phyloP scores from a whole-genome alignment of 1,140 invertebrate genomes.

The Sarcophaga bullata region DNA sequence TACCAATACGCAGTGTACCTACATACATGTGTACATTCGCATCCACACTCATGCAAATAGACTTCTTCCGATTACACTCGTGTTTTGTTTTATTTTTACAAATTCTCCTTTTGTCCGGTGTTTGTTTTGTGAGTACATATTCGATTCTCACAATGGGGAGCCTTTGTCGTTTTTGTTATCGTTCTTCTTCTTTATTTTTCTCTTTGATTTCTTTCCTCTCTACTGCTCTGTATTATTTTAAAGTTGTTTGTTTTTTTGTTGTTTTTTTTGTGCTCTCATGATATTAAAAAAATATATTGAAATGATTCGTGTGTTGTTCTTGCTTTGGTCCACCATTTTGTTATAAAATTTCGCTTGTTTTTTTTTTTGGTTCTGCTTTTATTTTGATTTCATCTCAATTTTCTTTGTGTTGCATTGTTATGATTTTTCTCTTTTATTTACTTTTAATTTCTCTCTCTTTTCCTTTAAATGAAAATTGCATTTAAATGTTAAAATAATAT shows the following conservation, averaged over 20 bases:
- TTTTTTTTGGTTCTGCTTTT: neutral
- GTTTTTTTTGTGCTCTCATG: neutral
- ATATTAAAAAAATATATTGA: neutral
- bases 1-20: too few relatives aligned
- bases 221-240: neutral
- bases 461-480: neutral
- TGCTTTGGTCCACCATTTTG: constrained; percentile 19
- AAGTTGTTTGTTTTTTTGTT: neutral
- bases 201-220: neutral
- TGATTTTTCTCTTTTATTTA: neutral
- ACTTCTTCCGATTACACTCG: neutral
- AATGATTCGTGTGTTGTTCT: constrained; percentile 10
- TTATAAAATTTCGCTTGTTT: neutral
- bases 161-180: neutral
- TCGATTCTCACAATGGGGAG: constrained; percentile 9
- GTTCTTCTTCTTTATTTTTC: neutral
- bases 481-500: neutral
- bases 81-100: neutral
- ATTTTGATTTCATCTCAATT: constrained; percentile 14
- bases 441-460: neutral
- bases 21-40: too few relatives aligned
- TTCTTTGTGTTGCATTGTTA: neutral
- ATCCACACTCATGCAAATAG: too few relatives aligned
- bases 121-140: neutral
- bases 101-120: constrained; percentile 5